Base-by-base conservation (phyloP, 2,888 invertebrate species). In the Odontocerum albicorne region DNA sequence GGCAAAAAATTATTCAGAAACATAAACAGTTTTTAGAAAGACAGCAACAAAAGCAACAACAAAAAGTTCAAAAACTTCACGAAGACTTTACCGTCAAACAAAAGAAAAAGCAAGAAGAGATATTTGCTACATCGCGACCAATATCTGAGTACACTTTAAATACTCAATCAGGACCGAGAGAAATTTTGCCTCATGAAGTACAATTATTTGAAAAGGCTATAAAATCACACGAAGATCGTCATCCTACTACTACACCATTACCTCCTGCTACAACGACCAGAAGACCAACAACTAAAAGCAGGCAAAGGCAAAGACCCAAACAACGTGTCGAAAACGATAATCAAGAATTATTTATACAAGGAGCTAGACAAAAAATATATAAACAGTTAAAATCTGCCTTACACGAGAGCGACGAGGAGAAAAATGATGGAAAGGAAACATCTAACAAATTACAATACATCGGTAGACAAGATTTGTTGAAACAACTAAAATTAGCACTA, bases 21-120 rank as follows among this genome's bases (percentile, higher is more conserved):
- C 87, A 87, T 62, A 88, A 89, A 64, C 83, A 89, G 62, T 85
- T 89, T 63, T 82, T 88, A 3, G 88, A 90, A 64, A 88, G 87
- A 65, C 89, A 89, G 64, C 89, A 90, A 63, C 83, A 90, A 62
- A 88, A 88, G 63, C 86, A 88, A 36, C 84, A 89, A 65, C 86
- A 87, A 64, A 90, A 90, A 66, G 84, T 88, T 0, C 81, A 88
- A 60, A 82, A 84, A 63, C 75, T 88, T 20, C 89, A 90, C 62
- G 82, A 85, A 62, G 85, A 86, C 54, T 87, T 87, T 65, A 64
- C 87, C 0, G 81, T 80, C 61, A 83, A 84, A 61, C 90, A 91
- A 66, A 83, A 87, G 3, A 84, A 84, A 19, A 83, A 82, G 63
- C 74, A 79, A 52, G 70, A 80, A 61, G 82, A 81, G 59, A 67